Evolutionary conservation across 2,888 invertebrate genomes (phyloP), one percentile per base, ranked within the genome.

Genomic region (Sarcophaga carnaria): DNA sequence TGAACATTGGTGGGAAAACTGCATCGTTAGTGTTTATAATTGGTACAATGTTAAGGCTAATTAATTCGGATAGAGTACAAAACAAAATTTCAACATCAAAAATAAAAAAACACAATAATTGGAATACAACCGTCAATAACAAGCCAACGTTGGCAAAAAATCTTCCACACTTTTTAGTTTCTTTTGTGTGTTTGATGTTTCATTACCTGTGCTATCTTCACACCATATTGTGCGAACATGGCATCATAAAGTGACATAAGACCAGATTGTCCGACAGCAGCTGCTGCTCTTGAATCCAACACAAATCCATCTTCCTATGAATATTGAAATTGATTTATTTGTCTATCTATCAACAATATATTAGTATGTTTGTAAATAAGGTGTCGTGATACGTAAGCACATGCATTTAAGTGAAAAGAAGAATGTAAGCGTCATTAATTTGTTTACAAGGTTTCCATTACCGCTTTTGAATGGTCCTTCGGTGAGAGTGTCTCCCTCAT

Each of bases 11-110:
- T 0, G 99, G 99, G 3, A 99, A 98, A 10, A 99, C 99, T 0
- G 99, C 99, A 92, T 99, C 99, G 93, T 99, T 99, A 37, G 99
- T 99, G 94, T 99, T 99, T 90, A 99, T 97, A 91, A 99, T 99
- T 2, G 99, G 99, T 27, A 99, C 98, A 90, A 99, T 99, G 94
- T 99, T 99, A 89, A 99, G 94, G 82, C 97, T 97, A 89, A 99
- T 97, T 90, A 99, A 94, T 94, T 99, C 99, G 4, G 97, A 97
- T 85, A 99, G 94, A 0, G 99, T 99, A 91, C 97, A 96, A 94
- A 98, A 97, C 88, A 99, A 95, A 93, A 92, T 96, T 96, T 22
- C 22, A 22, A 22, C 22, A 22, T 20, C 22, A 22, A 27, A 45
- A 76, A 22, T 14, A n/a, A 4, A 8, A 20, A 47, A 12, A 25